Evolutionary conservation across 2,113 vertebrate species (phyloP), one percentile per base, ranked within the genome.

Genomic region (Sphaerodactylus townsendi): DNA sequence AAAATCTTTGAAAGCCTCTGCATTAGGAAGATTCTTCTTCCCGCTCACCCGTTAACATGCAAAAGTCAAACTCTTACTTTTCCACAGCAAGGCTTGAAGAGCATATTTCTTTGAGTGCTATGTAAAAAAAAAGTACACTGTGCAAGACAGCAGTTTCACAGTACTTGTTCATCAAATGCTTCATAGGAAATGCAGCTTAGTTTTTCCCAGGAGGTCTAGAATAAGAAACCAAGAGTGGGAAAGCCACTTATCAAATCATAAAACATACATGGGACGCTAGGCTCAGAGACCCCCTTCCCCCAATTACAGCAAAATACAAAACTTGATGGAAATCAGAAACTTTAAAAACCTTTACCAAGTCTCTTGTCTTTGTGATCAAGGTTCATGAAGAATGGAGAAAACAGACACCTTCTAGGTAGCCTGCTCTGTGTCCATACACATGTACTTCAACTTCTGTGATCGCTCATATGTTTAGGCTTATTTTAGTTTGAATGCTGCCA

Each of bases 141-240:
- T 72, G 66, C 30, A 19, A 14, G 41, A 3, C 5, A 0, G 68
- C 68, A 79, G 56, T 81, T 37, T 80, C 78, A 81, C 71, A 77
- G 53, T 33, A 71, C 44, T 87, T 90, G 87, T 87, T 86, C 91
- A 87, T 88, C 85, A 90, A 87, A 88, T 77, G 44, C 72, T 89
- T 90, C 88, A 90, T 91, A 73, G 85, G 90, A 92, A 91, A 92
- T 92, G 70, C 87, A 87, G 53, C 83, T 0, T 1, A 89, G 80
- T 70, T 85, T 35, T 90, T 84, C 71, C 85, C 0, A 0, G 50
- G 71, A 86, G 88, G 89, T 68, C 85, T 77, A 77, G 71, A 90
- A 62, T 1, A 87, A 56, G 85, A 73, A 33, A 59, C 76, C 48
- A 53, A 59, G 50, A 72, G 37, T 41, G 2, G 71, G 3, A 81